These are phyloP conservation scores for Acrocephalus scirpaceus DNA, from an alignment of 2,797 vertebrate species.

Conservation along the genomic window DNA sequence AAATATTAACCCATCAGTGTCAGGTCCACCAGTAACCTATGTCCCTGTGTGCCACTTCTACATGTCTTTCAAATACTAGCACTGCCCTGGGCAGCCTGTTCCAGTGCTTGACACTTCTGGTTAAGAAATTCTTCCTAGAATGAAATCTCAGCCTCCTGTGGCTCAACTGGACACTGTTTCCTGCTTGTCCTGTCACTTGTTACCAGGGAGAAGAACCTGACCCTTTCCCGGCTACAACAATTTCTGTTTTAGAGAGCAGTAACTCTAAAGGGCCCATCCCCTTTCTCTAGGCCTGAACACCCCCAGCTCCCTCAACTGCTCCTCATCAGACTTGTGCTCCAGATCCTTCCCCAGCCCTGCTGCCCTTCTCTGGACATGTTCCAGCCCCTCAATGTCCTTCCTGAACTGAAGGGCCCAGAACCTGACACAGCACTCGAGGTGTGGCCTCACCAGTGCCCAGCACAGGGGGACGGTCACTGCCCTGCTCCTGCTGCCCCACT, in stretches of 20 bases:
- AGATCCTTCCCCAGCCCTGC: rapidly evolving
- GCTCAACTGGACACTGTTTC: not conserved
- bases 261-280: not conserved
- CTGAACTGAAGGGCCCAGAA: not conserved
- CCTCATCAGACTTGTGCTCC: too few species aligned
- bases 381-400: not conserved
- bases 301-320: not conserved
- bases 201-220: not conserved
- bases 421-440: rapidly evolving
- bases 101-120: not conserved
- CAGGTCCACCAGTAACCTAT: not conserved
- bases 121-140: not conserved
- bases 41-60: not conserved
- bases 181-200: not conserved
- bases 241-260: not conserved
- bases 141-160: not conserved
- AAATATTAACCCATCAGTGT: not conserved
- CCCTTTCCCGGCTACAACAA: not conserved
- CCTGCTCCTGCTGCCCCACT: not conserved
- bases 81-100: not conserved
- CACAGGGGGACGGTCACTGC: not conserved
- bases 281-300: not conserved
- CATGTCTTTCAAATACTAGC: not conserved
- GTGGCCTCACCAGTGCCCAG: too few species aligned
- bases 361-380: rapidly evolving